A percentile compares a stretch with the other conserved stretches of the same genome.
Conservation (phyloP, 2,113 vertebrate species). For the Plecturocebus donacophilus region DNA sequence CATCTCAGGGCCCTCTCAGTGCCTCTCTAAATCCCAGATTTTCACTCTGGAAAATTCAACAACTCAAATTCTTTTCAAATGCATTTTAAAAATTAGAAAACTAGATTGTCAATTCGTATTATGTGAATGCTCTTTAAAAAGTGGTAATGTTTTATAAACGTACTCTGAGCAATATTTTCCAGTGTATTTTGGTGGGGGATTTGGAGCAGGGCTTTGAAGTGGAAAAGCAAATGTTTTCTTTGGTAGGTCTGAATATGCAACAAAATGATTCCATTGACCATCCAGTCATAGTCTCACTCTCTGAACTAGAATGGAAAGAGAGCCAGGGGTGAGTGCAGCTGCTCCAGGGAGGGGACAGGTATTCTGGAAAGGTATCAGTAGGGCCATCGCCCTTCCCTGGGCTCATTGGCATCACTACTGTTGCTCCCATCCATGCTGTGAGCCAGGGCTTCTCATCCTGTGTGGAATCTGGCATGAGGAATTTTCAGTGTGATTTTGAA, state of each 20-base stretch:
- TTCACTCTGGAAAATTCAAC: not conserved
- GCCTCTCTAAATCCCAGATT: no score
- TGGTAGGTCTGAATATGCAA: not conserved
- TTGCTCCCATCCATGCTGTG: not conserved
- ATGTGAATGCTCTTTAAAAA: not conserved
- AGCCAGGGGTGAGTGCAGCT: rapidly evolving
- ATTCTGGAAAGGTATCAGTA: rapidly evolving
- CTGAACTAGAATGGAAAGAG: not conserved
- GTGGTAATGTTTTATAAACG: not conserved
- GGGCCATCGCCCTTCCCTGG: no score
- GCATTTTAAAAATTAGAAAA: not conserved
- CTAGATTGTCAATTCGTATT: not conserved
- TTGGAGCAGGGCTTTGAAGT: not conserved
- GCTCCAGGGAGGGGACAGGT: not conserved
- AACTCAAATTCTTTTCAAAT: not conserved
- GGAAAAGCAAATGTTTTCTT: not conserved
- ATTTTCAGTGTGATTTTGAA: not conserved
- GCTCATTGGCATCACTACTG: rapidly evolving
- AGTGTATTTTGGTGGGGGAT: not conserved
- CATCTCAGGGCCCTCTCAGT: not conserved
- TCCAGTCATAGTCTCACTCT: not conserved
- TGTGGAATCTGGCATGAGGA: not conserved
- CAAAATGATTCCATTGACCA: rapidly evolving
- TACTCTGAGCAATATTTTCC: not conserved
- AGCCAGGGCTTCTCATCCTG: not conserved